Base-by-base conservation (phyloP, 2,797 vertebrate genomes). In the Polyboroides typus region DNA sequence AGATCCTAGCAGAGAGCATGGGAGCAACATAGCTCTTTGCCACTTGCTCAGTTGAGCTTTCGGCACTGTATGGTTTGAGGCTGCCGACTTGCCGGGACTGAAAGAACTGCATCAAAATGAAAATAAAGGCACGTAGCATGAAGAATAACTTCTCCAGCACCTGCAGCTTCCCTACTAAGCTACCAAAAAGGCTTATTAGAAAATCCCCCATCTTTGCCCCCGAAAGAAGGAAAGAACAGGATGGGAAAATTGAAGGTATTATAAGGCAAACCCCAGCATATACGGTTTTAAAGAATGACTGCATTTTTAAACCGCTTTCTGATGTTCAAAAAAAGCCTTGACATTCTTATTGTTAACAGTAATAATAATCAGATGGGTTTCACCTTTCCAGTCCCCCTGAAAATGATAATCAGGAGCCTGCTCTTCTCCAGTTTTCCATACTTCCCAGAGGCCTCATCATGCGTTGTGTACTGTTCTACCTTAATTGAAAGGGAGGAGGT, bases 401-500 rank as follows among this genome's bases (percentile, higher is more conserved):
- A 95, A 94, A 88, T 50, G 40, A 94, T 88, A 96, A 97, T 96
- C 81, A 94, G 74, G 58, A 92, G 60, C 48, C 91, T 86, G 87
- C 62, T 95, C 85, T 66, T 94, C 91, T 87, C 83, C 0, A 6
- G 75, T 95, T 96, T 96, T 90, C 95, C 58, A 12, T 81, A 88
- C 94, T 96, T 97, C 96, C 96, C 96, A 97, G 68, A 95, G 96
- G 95, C 89, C 96, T 94, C 94, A 91, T 96, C 96, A 97, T 3
- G 7, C 23, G 0, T 59, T 86, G 89, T 86, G 93, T 83, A 90
- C 91, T 88, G 64, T 72, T 96, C 80, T 86, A 95, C 94, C 96
- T 96, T 97, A 96, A 97, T 96, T 96, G 96, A 97, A 97, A 97
- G 95, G 96, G 96, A 96, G 94, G 96, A 94, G 93, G 94, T 96